Conservation (phyloP, 2,797 vertebrate genomes). For the Picus viridis region DNA sequence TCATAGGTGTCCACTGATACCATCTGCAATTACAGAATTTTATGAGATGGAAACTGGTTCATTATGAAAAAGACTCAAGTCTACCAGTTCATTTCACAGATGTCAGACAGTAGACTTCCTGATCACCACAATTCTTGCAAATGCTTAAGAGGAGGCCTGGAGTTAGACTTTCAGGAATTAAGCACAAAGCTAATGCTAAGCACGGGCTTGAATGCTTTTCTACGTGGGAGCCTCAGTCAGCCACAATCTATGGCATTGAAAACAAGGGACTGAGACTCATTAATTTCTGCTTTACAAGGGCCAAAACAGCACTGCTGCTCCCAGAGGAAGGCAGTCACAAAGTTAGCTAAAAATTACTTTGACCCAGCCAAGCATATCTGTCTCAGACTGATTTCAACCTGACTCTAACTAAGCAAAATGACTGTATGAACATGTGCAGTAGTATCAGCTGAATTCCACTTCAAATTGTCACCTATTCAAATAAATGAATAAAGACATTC, state of each 20-base stretch:
- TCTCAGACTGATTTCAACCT: background rate
- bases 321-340: background rate
- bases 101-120: constrained; percentile 47
- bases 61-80: constrained; percentile 62
- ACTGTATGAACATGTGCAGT: background rate
- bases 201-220: background rate
- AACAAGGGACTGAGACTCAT: background rate
- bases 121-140: background rate
- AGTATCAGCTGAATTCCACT: background rate
- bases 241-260: background rate
- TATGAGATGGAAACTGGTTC: constrained; percentile 69
- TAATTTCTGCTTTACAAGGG: background rate
- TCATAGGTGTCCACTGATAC: constrained; percentile 66
- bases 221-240: background rate
- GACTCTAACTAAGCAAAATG: background rate
- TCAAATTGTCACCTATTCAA: background rate
- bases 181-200: background rate
- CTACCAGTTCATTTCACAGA: constrained; percentile 66
- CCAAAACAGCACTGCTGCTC: background rate
- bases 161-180: constrained; percentile 11
- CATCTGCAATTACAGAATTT: constrained; percentile 66
- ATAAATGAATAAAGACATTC: background rate
- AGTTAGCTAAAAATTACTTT: background rate
- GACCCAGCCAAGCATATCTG: background rate
- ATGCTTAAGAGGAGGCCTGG: background rate